Base-by-base conservation (phyloP, 2,797 vertebrate species). In the Ptychobarbus kaznakovi region DNA sequence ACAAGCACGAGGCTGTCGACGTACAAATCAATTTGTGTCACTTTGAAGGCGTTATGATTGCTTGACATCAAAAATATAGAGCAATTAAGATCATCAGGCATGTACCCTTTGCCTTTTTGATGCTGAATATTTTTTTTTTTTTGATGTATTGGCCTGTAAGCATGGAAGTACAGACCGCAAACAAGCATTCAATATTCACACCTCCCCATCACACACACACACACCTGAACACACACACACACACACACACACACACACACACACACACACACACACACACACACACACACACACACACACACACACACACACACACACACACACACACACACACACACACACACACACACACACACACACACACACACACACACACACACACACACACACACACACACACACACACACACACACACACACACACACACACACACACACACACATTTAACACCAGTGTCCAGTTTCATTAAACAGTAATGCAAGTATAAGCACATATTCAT, bases 11-110 rank as follows among this genome's bases (percentile, higher is more conserved):
- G 25, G 87, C 90, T 90, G 92, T 74, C 69, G 94, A 94, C 92
- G 94, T 93, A 95, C 92, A 91, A 93, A 92, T 92, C 90, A 88
- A 92, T 91, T 92, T 92, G 93, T 92, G 94, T 93, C 92, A 93
- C 90, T 93, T 92, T 90, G 91, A 95, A 91, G 94, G 92, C 91
- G 90, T 89, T 89, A 83, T 94, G 94, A 94, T 94, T 95, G 93
- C 92, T 90, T 92, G 91, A 93, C 93, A 95, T 95, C 93, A 93
- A 94, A 95, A 92, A 94, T 93, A 93, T 92, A 90, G 79, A 87
- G 92, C 93, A 90, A 88, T 90, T 89, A 90, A 87, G 74, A 70
- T 94, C 93, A 94, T 93, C 91, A 91, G 82, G 53, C 28, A 18
- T 80, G 68, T 80, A 92, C 84, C 90, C 79, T 84, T 49, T 63